Evolutionary conservation across 2,113 vertebrate genomes (phyloP).

Genomic region (Lathamus discolor): DNA sequence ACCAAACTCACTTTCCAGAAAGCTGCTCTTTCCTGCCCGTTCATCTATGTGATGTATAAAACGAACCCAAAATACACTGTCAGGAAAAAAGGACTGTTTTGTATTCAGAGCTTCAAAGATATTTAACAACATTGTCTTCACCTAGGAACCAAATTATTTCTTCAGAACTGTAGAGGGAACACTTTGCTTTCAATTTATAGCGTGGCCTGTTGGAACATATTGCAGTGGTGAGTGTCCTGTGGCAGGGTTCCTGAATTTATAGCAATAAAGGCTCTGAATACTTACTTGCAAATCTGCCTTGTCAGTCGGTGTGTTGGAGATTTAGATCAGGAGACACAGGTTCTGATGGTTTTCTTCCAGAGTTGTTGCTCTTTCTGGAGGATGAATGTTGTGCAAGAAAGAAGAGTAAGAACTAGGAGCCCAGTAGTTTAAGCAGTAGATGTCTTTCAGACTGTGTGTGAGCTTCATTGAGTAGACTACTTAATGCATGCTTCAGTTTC

Average conservation of each 20-base stretch:
- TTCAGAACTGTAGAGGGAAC: slow-evolving; percentile 23
- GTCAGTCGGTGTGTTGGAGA: background rate
- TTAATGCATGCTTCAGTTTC: background rate
- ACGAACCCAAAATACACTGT: background rate
- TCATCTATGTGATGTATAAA: slow-evolving; percentile 8
- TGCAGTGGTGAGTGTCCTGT: background rate
- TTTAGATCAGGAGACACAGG: background rate
- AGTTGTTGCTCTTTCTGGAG: background rate
- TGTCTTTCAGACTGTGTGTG: background rate
- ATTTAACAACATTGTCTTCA: slow-evolving; percentile 31
- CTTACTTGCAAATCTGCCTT: background rate
- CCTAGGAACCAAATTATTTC: slow-evolving; percentile 44
- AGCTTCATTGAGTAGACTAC: background rate
- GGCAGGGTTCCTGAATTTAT: background rate
- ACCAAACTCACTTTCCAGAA: slow-evolving; percentile 42
- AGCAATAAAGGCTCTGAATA: background rate
- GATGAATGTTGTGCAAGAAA: background rate
- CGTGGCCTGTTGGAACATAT: background rate
- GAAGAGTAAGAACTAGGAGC: background rate
- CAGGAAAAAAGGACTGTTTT: slow-evolving; percentile 6
- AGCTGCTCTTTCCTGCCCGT: background rate
- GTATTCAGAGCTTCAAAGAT: slow-evolving; percentile 30
- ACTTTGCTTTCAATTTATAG: slow-evolving; percentile 34
- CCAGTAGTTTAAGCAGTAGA: background rate
- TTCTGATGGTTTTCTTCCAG: background rate